Base-by-base conservation (phyloP, 2,113 vertebrate genomes). In the Thunnus thynnus region DNA sequence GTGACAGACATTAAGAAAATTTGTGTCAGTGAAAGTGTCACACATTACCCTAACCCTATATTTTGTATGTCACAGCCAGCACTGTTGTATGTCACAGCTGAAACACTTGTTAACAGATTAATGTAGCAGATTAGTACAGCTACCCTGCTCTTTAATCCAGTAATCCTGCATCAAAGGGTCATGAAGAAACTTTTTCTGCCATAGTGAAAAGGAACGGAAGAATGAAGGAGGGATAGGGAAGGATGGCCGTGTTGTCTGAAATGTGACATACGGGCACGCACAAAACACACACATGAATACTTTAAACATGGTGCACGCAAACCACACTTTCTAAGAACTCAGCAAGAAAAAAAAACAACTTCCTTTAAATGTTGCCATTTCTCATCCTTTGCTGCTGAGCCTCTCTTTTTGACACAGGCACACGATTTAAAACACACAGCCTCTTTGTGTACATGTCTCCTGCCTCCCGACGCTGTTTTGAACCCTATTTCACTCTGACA, bases 151-250 rank as follows among this genome's bases (percentile, higher is more conserved):
- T 89, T 90, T 92, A 94, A 95, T 94, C 93, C 89, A 78, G 77
- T 93, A 94, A 94, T 91, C 89, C 89, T 75, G 82, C 90, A 93
- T 94, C 93, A 94, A 92, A 94, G 90, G 86, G 88, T 93, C 86
- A 89, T 58, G 71, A 81, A 86, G 89, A 83, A 86, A 18, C 84
- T 70, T 85, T 89, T 84, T 75, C 52, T 86, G 72, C 76, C 48
- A 41, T 18, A 5, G 56, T 84, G 70, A 87, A 89, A 89, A 76
- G 18, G 55, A 27, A 47, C 90, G 86, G 41, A 55, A 83, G 58
- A 78, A 56, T 62, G 73, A 80, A 81, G 47, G 64, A 69, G 27
- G 47, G 71, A 86, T 51, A 67, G 71, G 74, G 18, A 82, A 85
- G 55, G 75, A 83, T 32, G 63, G 47, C 47, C 3, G 12, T 72